phyloP scores from a whole-genome alignment of 23 tunicate genomes.

The Styela clava region DNA sequence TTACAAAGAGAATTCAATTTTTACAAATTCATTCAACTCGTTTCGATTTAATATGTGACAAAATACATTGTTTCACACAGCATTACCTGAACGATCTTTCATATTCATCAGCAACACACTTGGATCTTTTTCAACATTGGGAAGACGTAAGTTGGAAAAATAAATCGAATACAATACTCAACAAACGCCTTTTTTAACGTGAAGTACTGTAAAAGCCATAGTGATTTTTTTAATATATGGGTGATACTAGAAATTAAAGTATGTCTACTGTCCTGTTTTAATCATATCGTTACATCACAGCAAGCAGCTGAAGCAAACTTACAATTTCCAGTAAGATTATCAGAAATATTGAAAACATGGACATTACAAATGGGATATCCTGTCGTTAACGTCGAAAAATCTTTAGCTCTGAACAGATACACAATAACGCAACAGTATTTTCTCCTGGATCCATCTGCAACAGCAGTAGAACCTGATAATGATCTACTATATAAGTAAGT shows the following conservation, averaged over 20 bases:
- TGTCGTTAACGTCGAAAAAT: not conserved
- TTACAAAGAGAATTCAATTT: too few species aligned
- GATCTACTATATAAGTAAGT: slow-evolving; percentile 50
- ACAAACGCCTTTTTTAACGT: too few species aligned
- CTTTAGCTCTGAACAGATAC: not conserved
- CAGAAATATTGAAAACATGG: slow-evolving; percentile 3
- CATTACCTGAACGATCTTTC: too few species aligned
- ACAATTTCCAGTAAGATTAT: not conserved
- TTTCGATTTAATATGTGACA: too few species aligned
- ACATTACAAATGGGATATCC: slow-evolving; percentile 17
- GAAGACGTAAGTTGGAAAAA: too few species aligned
- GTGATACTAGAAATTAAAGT: not conserved
- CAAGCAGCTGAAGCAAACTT: slow-evolving; percentile 3
- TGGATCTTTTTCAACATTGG: too few species aligned
- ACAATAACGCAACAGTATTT: slow-evolving; percentile 48
- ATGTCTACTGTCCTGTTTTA: not conserved
- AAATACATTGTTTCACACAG: too few species aligned
- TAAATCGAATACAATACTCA: too few species aligned
- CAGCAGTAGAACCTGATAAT: slow-evolving; percentile 35
- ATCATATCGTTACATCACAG: not conserved
- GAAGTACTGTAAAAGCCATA: too few species aligned
- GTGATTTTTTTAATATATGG: too few species aligned
- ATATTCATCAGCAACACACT: too few species aligned
- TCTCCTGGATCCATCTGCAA: slow-evolving; percentile 42
- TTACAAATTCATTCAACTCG: too few species aligned